phyloP scores from a whole-genome alignment of 2,888 invertebrate genomes.

The Himalopsyche japonica region DNA sequence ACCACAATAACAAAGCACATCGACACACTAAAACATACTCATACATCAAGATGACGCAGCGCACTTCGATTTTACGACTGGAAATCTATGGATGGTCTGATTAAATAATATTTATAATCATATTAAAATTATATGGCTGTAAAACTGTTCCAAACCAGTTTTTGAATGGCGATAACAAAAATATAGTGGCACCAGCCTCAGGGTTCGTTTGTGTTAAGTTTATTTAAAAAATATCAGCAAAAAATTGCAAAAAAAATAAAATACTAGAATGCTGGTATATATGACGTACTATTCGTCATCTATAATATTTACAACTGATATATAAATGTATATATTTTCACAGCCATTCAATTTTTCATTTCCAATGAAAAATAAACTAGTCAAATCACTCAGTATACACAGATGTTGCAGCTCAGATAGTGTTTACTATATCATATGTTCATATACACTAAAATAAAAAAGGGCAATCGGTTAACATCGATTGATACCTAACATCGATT shows the following conservation, averaged over 20 bases:
- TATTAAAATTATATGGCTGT: conserved; percentile 21
- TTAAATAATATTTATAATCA: conserved; percentile 17
- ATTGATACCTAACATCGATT: neutral
- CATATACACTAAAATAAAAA: conserved; percentile 8
- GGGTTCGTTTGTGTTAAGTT: neutral
- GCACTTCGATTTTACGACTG: conserved; percentile 8
- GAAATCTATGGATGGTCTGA: conserved; percentile 26
- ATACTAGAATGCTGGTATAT: conserved; percentile 29
- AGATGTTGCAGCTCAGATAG: neutral
- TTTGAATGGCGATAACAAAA: neutral
- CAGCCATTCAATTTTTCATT: conserved; percentile 41
- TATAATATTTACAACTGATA: conserved; percentile 24
- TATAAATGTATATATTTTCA: conserved; percentile 30
- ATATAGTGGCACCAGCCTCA: conserved; percentile 9
- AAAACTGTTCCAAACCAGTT: conserved; percentile 2
- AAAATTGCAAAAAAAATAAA: conserved; percentile 15
- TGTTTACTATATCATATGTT: conserved; percentile 5
- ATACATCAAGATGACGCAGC: conserved; percentile 18
- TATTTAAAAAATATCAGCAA: conserved; percentile 24
- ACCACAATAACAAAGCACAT: conserved; percentile 36
- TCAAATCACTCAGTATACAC: conserved; percentile 33
- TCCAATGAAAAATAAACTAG: conserved; percentile 38
- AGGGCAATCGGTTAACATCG: neutral
- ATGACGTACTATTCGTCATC: conserved; percentile 16
- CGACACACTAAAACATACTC: conserved; percentile 22